These are phyloP conservation scores for Ammodytes dubius DNA, from an alignment of 2,113 vertebrate species.

Conservation along the genomic window DNA sequence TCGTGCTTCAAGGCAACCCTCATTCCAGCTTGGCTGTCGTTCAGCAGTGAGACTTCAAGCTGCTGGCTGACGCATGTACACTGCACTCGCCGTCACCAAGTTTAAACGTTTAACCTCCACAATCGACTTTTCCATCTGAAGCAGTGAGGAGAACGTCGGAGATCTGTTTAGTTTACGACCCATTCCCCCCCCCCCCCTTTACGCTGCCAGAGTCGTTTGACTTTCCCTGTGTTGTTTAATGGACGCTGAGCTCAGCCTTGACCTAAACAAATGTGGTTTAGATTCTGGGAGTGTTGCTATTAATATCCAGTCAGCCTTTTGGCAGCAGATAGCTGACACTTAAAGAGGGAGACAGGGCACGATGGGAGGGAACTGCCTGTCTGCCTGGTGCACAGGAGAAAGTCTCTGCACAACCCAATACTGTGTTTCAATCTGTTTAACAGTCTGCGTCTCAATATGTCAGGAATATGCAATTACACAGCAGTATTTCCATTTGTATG, in stretches of 20 bases:
- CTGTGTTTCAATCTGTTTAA: constrained; percentile 49
- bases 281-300: constrained; percentile 77
- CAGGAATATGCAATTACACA: constrained; percentile 43
- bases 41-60: constrained; percentile 39
- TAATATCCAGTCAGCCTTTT: constrained; percentile 79
- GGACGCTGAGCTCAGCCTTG: constrained; percentile 69
- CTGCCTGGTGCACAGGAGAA: constrained; percentile 56
- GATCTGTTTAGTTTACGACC: constrained; percentile 68
- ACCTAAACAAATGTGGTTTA: constrained; percentile 82
- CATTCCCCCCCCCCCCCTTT: constrained; percentile 30
- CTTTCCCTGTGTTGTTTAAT: constrained; percentile 68
- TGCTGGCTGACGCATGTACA: constrained; percentile 41
- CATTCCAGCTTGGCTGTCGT: constrained; percentile 43
- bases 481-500: constrained; percentile 16
- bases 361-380: constrained; percentile 68
- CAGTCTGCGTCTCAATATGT: constrained; percentile 52
- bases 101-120: constrained; percentile 67
- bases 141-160: constrained; percentile 35
- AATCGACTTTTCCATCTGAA: constrained; percentile 54
- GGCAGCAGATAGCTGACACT: constrained; percentile 79
- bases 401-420: constrained; percentile 57
- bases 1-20: constrained; percentile 37
- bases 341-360: constrained; percentile 74
- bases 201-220: constrained; percentile 47
- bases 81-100: constrained; percentile 28